A percentile compares a stretch with the other conserved stretches of the same genome.
Evolutionary conservation across 2,113 vertebrate genomes (phyloP).

Genomic region (Sander lucioperca): DNA sequence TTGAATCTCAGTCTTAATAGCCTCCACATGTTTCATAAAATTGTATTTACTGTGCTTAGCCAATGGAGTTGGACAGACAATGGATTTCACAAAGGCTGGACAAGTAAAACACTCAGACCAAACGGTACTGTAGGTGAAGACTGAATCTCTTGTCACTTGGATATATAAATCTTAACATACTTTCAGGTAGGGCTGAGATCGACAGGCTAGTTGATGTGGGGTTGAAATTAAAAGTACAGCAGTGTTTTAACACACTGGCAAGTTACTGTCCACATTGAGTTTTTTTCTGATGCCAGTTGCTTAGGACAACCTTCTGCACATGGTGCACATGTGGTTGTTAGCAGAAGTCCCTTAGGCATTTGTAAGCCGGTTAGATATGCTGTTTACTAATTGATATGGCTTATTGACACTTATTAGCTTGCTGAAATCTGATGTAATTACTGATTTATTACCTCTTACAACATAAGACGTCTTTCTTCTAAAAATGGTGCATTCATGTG

Average conservation of each 20-base stretch:
- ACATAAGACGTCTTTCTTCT: not conserved
- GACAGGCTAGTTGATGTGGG: not conserved
- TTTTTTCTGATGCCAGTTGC: not conserved
- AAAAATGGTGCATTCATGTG: constrained; percentile 26
- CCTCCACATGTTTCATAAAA: constrained; percentile 3
- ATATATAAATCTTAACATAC: constrained; percentile 8
- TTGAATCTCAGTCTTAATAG: constrained; percentile 11
- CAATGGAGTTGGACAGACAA: constrained; percentile 13
- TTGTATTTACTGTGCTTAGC: constrained; percentile 27
- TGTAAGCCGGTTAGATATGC: not conserved
- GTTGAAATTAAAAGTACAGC: not conserved
- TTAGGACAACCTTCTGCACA: not conserved
- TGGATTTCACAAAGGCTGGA: constrained; percentile 2
- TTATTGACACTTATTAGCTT: constrained; percentile 4
- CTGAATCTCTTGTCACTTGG: not conserved
- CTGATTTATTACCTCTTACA: not conserved
- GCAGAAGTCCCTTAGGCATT: not conserved
- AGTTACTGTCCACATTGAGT: not conserved
- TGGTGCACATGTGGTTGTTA: not conserved
- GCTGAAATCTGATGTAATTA: constrained; percentile 1
- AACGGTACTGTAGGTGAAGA: constrained; percentile 11
- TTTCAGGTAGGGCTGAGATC: constrained; percentile 7
- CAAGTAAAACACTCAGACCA: constrained; percentile 13
- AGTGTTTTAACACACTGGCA: not conserved
- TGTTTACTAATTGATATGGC: constrained; percentile 14